Evolutionary conservation across 2,888 invertebrate genomes (phyloP).

Genomic region (Perdita meconis): DNA sequence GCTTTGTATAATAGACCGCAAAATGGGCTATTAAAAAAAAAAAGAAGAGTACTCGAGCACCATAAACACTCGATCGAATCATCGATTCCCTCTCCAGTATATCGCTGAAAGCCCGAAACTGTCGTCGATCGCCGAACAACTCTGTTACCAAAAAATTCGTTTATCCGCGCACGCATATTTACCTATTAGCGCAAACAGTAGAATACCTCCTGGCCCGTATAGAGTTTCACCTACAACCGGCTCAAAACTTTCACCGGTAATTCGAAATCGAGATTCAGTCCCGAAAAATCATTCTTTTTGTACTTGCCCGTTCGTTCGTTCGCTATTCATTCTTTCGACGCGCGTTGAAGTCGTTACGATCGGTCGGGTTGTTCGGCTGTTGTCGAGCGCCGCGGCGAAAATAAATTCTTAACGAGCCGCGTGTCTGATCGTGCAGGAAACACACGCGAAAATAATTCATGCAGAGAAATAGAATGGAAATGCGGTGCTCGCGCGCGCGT

Average conservation of each 20-base stretch:
- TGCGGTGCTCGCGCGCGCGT: too few relatives aligned
- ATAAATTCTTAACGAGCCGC: slow-evolving; percentile 1
- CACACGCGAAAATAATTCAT: slow-evolving; percentile 11
- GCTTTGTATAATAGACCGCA: too few relatives aligned
- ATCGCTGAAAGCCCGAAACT: too few relatives aligned
- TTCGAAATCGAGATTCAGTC: neutral
- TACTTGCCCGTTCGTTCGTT: neutral
- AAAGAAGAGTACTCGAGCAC: too few relatives aligned
- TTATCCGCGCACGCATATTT: neutral
- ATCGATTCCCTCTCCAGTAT: too few relatives aligned
- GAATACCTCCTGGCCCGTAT: neutral
- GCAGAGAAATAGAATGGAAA: slow-evolving; percentile 18
- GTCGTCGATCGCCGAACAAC: neutral
- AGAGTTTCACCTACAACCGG: neutral
- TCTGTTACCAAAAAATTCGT: neutral
- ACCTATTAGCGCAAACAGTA: slow-evolving; percentile 1
- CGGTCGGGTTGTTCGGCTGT: neutral
- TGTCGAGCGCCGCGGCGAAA: neutral
- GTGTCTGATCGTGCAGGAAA: neutral
- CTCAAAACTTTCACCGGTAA: neutral
- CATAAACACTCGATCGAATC: too few relatives aligned
- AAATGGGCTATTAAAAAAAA: too few relatives aligned
- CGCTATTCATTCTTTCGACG: neutral
- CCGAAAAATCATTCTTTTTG: neutral
- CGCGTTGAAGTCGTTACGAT: neutral